A percentile compares a stretch with the other conserved stretches of the same genome.
These are phyloP conservation scores for Chionoecetes opilio DNA, from an alignment of 1,140 invertebrate genomes.

Conservation along the genomic window DNA sequence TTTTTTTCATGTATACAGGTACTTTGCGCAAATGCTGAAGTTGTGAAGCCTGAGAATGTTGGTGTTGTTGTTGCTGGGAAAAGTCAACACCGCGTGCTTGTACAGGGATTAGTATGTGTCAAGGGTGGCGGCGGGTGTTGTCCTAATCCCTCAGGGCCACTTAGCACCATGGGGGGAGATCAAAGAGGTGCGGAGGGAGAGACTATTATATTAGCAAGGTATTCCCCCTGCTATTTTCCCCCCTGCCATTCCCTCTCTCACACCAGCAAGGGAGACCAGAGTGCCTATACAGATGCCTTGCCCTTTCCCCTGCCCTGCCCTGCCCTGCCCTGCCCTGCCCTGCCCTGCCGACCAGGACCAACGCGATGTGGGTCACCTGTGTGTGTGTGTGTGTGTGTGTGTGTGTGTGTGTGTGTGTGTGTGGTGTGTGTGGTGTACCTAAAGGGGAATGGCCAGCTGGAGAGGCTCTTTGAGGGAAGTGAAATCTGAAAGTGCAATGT, in stretches of 20 bases:
- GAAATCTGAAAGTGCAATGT: constrained; percentile 10
- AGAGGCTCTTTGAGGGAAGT: background rate
- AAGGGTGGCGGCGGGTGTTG: background rate
- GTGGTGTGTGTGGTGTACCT: background rate
- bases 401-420: constrained; percentile 27
- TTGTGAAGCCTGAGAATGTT: background rate
- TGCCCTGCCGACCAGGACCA: background rate
- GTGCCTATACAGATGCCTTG: background rate
- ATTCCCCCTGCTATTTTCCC: background rate
- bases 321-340: background rate
- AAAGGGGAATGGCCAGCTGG: background rate
- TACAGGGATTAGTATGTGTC: background rate
- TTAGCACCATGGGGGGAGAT: background rate
- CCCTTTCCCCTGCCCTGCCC: too few relatives aligned
- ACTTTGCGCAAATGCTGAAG: background rate
- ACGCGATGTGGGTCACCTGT: background rate
- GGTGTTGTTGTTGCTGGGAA: background rate
- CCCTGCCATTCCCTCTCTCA: background rate
- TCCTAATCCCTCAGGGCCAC: background rate
- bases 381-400: constrained; percentile 27
- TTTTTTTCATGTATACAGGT: background rate
- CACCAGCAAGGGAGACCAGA: background rate
- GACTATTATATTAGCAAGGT: background rate
- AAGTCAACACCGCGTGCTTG: background rate
- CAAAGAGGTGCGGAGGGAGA: background rate